Conservation (phyloP, 2,888 invertebrate species). For the Tortrix viridana region DNA sequence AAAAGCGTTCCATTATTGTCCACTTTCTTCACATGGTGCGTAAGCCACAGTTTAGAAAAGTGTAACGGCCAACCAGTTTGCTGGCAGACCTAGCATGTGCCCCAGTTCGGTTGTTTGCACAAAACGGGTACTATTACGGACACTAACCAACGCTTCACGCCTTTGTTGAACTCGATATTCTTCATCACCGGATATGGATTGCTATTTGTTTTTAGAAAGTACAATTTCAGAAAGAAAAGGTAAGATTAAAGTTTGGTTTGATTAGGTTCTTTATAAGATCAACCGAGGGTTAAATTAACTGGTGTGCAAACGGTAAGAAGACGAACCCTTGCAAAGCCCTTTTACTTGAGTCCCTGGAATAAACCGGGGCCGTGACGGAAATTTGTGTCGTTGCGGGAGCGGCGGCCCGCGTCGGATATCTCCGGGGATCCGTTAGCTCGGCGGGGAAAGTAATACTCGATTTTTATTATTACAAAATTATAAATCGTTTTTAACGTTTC, state of each 20-base stretch:
- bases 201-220: slow-evolving; percentile 2
- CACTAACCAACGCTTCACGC: slow-evolving; percentile 54
- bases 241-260: too few species aligned
- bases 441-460: too few species aligned
- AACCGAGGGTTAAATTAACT: slow-evolving; percentile 47
- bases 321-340: slow-evolving; percentile 24
- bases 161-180: slow-evolving; percentile 39
- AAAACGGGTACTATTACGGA: slow-evolving; percentile 61
- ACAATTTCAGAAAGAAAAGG: slow-evolving; percentile 7
- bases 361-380: slow-evolving; percentile 58
- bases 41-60: slow-evolving; percentile 26
- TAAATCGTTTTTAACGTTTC: too few species aligned
- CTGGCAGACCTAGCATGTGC: slow-evolving; percentile 50
- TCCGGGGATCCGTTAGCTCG: slow-evolving; percentile 48
- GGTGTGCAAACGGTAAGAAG: slow-evolving; percentile 45
- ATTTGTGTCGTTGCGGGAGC: slow-evolving; percentile 65
- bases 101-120: slow-evolving; percentile 66
- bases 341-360: slow-evolving; percentile 23
- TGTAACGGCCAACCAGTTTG: slow-evolving; percentile 43
- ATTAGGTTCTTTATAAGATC: slow-evolving; percentile 17
- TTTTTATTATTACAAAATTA: too few species aligned
- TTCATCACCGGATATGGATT: slow-evolving; percentile 35
- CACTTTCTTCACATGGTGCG: slow-evolving; percentile 24
- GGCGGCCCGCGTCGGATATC: slow-evolving; percentile 55
- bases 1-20: slow-evolving; percentile 7